phyloP scores from a whole-genome alignment of 2,888 invertebrate species.

The Pimpla rufipes region DNA sequence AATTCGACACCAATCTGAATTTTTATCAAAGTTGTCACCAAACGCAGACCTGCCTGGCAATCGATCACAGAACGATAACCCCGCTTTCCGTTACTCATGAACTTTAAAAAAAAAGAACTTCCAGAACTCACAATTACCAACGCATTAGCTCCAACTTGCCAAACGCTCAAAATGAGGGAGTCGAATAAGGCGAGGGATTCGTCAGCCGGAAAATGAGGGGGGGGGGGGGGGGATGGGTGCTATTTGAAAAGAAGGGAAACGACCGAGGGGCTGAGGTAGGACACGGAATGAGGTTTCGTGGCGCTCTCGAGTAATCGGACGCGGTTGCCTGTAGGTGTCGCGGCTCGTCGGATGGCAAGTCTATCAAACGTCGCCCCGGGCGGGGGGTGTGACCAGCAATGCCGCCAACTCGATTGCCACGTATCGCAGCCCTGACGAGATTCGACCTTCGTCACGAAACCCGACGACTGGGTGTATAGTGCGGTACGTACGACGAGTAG shows the following conservation, averaged over 20 bases:
- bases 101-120: too few relatives aligned
- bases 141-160: neutral
- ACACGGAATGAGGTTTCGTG: neutral
- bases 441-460: slow-evolving; percentile 75
- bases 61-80: too few relatives aligned
- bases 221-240: too few relatives aligned
- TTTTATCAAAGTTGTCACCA: too few relatives aligned
- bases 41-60: too few relatives aligned
- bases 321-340: neutral
- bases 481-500: slow-evolving; percentile 27
- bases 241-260: neutral
- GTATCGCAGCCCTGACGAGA: slow-evolving; percentile 68
- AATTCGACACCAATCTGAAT: too few relatives aligned
- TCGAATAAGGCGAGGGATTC: neutral
- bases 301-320: slow-evolving; percentile 35
- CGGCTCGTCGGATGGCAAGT: slow-evolving; percentile 36
- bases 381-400: slow-evolving; percentile 47
- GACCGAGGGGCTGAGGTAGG: neutral
- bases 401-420: slow-evolving; percentile 63
- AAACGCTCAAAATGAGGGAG: neutral
- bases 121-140: too few relatives aligned
- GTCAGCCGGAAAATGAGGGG: neutral
- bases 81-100: too few relatives aligned
- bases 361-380: slow-evolving; percentile 58
- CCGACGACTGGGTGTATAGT: slow-evolving; percentile 58